Evolutionary conservation across 2,888 invertebrate genomes (phyloP), one percentile per base, ranked within the genome.

Genomic region (Zelleria hepariella): DNA sequence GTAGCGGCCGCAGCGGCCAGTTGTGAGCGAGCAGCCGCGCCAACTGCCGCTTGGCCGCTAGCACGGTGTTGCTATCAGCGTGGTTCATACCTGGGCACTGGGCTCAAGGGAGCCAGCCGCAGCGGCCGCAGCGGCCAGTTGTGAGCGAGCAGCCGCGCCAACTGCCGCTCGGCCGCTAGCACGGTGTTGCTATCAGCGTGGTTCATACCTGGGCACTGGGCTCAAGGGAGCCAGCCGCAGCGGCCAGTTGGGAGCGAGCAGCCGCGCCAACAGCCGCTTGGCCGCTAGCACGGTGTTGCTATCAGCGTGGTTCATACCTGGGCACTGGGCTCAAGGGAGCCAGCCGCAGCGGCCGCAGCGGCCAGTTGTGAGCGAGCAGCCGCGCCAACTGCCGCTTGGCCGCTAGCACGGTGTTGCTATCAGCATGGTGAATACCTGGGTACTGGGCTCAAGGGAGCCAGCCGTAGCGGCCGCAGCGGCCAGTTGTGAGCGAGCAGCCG

Each of bases 1-100:
- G 87, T 82, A 20, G 89, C 85, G 20, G 97, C 79, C 49, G 91
- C 21, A 97, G 79, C 49, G 91, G 91, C 98, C 98, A 97, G 42
- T 83, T 73, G 15, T 83, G 85, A 58, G 83, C 86, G 18, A 91
- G 72, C 23, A 93, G 69, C 25, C 88, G 90, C 25, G 91, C 83
- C 15, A 91, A 91, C 58, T 92, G 89, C 57, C 91, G 89, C 67
- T 92, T 86, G 8, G 98, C 97, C 58, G 97, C 94, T 65, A 94
- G 90, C 32, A 98, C 95, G 0, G 98, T 98, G 86, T 99, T 99
- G 69, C 93, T n/a, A n/a, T n/a, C n/a, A n/a, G n/a, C n/a, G n/a
- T n/a, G n/a, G n/a, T n/a, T 61, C 73, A n/a, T 83, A 95, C 95
- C 94, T 94, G n/a, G 98, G 98, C 1, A 98, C 96, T 0, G 97